Conservation (phyloP, 2,113 vertebrate species). For the Embiotoca jacksoni region DNA sequence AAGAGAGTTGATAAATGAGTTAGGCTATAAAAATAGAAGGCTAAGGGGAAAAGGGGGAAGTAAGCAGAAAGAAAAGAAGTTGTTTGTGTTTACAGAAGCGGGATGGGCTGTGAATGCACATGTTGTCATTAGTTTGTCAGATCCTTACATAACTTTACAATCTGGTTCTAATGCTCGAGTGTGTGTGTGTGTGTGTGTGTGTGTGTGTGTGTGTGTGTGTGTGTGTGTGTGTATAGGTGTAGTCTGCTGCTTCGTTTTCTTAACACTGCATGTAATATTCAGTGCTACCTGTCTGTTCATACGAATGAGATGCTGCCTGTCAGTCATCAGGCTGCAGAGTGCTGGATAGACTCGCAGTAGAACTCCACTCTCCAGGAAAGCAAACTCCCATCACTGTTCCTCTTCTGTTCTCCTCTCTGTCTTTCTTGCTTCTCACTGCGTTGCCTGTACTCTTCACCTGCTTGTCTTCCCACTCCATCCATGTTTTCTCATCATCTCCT, state of each 20-base stretch:
- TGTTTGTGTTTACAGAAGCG: constrained; percentile 56
- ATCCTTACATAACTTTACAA: constrained; percentile 28
- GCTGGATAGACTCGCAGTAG: constrained; percentile 16
- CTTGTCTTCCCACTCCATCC: not conserved
- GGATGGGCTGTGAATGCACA: constrained; percentile 53
- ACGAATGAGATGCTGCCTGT: constrained; percentile 52
- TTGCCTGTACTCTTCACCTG: not conserved
- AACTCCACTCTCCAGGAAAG: constrained; percentile 24
- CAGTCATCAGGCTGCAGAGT: constrained; percentile 34
- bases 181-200: not conserved
- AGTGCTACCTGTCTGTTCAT: constrained; percentile 38
- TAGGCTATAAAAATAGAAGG: constrained; percentile 69
- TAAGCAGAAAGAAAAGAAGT: constrained; percentile 57
- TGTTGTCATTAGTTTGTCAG: constrained; percentile 50
- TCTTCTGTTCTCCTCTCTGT: constrained; percentile 1
- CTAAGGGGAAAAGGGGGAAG: constrained; percentile 22
- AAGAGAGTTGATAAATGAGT: constrained; percentile 68
- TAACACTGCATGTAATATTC: constrained; percentile 54
- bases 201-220: not conserved
- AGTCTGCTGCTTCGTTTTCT: constrained; percentile 15
- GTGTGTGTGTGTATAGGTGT: not conserved
- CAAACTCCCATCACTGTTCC: constrained; percentile 28
- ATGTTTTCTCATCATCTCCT: not conserved
- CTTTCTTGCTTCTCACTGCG: not conserved
- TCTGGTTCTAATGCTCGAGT: constrained; percentile 12